Evolutionary conservation across 1,140 invertebrate genomes (phyloP).

Genomic region (Gonioctena quinquepunctata): DNA sequence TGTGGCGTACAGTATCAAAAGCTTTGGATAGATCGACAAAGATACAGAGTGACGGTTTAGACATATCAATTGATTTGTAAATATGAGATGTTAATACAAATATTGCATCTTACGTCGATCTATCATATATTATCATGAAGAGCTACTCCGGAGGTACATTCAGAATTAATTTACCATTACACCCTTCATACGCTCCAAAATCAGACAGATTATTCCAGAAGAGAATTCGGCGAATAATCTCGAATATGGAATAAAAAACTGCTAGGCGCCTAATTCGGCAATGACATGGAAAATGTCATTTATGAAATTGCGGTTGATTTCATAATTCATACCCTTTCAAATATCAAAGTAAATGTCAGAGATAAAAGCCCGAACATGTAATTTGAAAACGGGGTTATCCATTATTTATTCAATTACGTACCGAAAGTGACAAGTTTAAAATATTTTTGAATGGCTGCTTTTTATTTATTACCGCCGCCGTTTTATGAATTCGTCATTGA

Average conservation of each 20-base stretch:
- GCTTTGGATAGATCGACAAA: too few species aligned
- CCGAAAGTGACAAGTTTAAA: constrained; percentile 5
- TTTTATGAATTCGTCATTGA: background rate
- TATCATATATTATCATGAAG: too few species aligned
- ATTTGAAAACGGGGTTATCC: constrained; percentile 27
- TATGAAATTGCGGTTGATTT: constrained; percentile 38
- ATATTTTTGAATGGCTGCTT: constrained; percentile 9
- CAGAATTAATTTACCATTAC: too few species aligned
- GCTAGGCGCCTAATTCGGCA: constrained; percentile 24
- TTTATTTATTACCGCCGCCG: constrained; percentile 4
- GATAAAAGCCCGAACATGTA: constrained; percentile 31
- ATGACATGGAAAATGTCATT: constrained; percentile 36
- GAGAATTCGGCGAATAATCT: too few species aligned
- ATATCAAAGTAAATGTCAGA: constrained; percentile 34
- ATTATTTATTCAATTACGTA: constrained; percentile 30
- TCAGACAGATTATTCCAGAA: too few species aligned
- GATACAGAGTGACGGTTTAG: too few species aligned
- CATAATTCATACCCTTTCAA: constrained; percentile 36
- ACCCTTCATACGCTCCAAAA: too few species aligned
- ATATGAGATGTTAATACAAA: too few species aligned
- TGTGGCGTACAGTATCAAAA: too few species aligned
- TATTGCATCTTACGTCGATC: too few species aligned
- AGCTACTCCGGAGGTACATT: too few species aligned
- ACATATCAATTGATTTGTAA: too few species aligned
- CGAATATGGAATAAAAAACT: constrained; percentile 26